These are phyloP conservation scores for Sebastiscus albofasciatus DNA, from an alignment of 2,797 vertebrate species.

Conservation along the genomic window DNA sequence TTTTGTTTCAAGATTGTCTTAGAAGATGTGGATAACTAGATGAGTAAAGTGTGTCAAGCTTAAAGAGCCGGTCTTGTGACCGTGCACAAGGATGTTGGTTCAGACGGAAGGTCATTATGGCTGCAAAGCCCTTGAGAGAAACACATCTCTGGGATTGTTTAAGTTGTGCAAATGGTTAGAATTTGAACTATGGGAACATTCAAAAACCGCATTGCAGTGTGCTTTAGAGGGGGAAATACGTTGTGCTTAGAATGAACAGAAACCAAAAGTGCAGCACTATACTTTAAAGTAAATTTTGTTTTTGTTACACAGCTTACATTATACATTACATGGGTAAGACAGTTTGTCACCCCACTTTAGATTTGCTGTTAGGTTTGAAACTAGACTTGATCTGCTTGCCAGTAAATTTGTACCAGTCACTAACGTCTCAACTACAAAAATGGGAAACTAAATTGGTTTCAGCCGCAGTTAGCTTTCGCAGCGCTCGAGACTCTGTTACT, in stretches of 20 bases:
- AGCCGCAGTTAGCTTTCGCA: constrained; percentile 57
- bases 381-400: constrained; percentile 3
- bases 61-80: constrained; percentile 61
- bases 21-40: constrained; percentile 40
- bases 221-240: background rate
- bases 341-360: background rate
- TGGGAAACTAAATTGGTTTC: constrained; percentile 66
- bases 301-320: background rate
- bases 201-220: constrained; percentile 2
- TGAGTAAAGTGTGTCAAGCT: constrained; percentile 60
- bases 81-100: constrained; percentile 61
- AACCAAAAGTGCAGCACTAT: background rate
- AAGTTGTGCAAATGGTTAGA: constrained; percentile 42
- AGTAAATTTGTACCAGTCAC: constrained; percentile 31
- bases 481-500: constrained; percentile 64
- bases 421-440: constrained; percentile 45
- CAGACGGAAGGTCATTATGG: constrained; percentile 50
- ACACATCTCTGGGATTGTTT: constrained; percentile 39
- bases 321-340: background rate
- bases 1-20: constrained; percentile 37
- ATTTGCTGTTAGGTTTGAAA: constrained; percentile 10
- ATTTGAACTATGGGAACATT: constrained; percentile 48
- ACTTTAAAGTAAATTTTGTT: background rate
- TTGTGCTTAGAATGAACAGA: constrained; percentile 10
- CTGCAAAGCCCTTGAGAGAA: constrained; percentile 52